Base-by-base conservation (phyloP, 92 coral and sea anemone species). In the Paragorgia papillata region DNA sequence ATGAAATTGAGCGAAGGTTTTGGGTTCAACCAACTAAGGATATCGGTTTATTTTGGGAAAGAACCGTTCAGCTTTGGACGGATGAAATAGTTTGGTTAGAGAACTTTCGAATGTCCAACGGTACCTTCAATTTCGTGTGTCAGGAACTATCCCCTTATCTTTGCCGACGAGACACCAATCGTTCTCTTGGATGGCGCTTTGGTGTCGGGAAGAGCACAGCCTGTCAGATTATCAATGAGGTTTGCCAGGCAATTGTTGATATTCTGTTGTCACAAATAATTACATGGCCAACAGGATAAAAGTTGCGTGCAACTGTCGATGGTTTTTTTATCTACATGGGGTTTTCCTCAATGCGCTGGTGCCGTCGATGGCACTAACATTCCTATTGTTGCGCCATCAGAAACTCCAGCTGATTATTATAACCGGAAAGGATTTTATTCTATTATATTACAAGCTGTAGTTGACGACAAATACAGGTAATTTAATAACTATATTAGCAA, bases 71-170 rank as follows among this genome's bases (percentile, higher is more conserved):
- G 21, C 29, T 22, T 18, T 80, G 85, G 85, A 71, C 53, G 32
- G 59, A 68, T 9, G 80, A 80, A 2, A 30, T 21, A 24, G 73
- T 80, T 41, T 80, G 85, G 85, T 55, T 59, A 6, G 73, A 71
- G 13, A 80, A 80, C 30, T 80, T 71, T 60, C 73, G 85, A 39
- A 46, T 59, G 66, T 67, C 84, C 20, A 33, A 35, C 48, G 63
- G 21, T 8, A 49, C 80, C 37, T 75, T 75, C 29, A 28, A 29
- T 56, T 75, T 18, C 35, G 44, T 75, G 18, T 75, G 80, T 27
- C 9, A 35, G 30, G 35, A 75, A 29, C 53, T 75, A 22, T 30
- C 20, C 12, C 29, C 28, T 25, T 20, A 18, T 54, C 56, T 75
- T 12, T 8, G 20, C 54, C 60, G 24, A 22, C 48, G 46, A 31